Evolutionary conservation across 1,140 invertebrate genomes (phyloP), one percentile per base, ranked within the genome.

Genomic region (Drosophila tsacasi): DNA sequence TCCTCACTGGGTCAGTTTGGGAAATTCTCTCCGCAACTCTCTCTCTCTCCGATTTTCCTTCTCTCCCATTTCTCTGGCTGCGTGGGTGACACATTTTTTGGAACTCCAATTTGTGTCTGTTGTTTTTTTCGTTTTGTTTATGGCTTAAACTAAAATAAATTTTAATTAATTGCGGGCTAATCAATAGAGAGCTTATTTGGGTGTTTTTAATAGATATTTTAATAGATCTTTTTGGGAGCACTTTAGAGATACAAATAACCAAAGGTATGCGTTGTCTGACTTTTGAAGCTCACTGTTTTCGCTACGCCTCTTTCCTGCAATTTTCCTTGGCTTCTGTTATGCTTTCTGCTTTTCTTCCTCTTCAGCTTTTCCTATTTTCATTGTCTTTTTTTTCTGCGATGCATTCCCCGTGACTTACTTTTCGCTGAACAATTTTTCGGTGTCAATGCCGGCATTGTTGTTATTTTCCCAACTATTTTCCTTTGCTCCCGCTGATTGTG

Each of bases 101-200:
- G 52, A 65, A 71, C 67, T 71, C 64, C 67, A 71, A 71, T 71
- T 60, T 84, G 61, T 42, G 61, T 40, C 63, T 55, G 42, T 69
- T 68, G 67, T 61, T 64, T 67, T 54, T 73, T 42, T 35, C 8
- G 8, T 30, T 61, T 57, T 83, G 40, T 59, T 60, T 83, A 49
- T 59, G 64, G 55, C 46, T 64, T 57, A 58, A 57, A 69, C 64
- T 74, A 86, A 85, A 86, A 79, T 72, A 86, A 86, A 63, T 82
- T 87, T 83, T 87, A 87, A 86, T 86, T 86, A 86, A 84, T 87
- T 89, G 81, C 76, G 32, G 74, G 55, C 83, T 78, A 89, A 84
- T 84, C 77, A 71, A 55, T 71, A 68, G 49, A 39, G 63, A 32
- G 64, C 67, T 55, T 69, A 44, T 69, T 52, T 42, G 25, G 47